These are phyloP conservation scores for Nestor notabilis DNA, from an alignment of 2,113 vertebrate species.

Conservation along the genomic window DNA sequence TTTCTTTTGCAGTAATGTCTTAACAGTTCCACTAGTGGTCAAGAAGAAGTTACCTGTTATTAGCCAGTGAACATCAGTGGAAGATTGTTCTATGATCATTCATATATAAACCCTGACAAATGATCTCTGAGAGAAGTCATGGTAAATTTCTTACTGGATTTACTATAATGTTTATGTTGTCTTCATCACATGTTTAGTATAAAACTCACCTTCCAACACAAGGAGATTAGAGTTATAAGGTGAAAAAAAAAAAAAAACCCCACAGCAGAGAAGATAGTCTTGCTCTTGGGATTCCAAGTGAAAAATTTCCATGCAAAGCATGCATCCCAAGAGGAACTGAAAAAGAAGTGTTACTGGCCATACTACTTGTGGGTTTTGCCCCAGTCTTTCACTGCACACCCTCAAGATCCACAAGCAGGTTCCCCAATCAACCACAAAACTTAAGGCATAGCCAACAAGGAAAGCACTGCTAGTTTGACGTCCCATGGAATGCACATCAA, in stretches of 20 bases:
- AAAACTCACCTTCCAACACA: background rate
- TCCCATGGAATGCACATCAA: rapidly evolving
- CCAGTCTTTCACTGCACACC: background rate
- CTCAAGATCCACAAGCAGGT: background rate
- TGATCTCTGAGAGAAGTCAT: background rate
- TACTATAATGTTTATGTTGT: background rate
- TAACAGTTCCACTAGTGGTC: background rate
- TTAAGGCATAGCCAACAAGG: background rate
- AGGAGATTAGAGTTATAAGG: background rate
- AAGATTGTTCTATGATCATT: background rate
- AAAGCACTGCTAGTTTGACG: background rate
- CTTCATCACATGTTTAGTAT: background rate
- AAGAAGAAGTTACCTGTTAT: background rate
- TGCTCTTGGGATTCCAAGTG: background rate
- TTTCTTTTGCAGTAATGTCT: background rate
- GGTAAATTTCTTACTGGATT: background rate
- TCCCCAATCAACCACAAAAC: background rate
- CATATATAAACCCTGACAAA: background rate
- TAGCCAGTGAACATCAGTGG: background rate
- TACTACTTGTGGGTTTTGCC: background rate
- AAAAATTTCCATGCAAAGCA: background rate
- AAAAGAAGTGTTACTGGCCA: background rate
- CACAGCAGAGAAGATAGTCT: background rate
- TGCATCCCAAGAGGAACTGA: background rate
- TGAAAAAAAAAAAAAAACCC: background rate